Evolutionary conservation across 2,888 invertebrate genomes (phyloP).

Genomic region (Ferrisia virgata): DNA sequence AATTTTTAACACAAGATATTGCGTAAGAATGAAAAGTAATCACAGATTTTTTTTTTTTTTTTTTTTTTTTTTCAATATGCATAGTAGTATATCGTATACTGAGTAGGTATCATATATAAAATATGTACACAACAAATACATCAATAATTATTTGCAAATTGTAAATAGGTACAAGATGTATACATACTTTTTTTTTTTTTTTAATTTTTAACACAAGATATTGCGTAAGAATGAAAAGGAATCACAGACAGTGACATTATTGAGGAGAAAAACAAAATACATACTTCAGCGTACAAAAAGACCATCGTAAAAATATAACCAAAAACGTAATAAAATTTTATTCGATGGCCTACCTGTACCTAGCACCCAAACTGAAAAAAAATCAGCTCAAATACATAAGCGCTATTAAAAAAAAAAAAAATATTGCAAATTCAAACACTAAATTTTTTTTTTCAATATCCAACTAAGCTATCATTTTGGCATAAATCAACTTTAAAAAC

Average conservation of each 20-base stretch:
- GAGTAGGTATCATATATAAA: neutral
- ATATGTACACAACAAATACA: constrained; percentile 14
- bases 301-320: neutral
- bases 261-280: neutral
- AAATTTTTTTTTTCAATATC: no score
- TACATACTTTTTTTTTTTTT: constrained; percentile 13
- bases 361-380: neutral
- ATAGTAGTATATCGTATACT: neutral
- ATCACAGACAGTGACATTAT: neutral
- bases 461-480: neutral
- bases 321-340: neutral
- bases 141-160: neutral
- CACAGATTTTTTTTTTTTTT: no score
- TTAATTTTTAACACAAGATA: neutral
- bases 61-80: constrained; percentile 10
- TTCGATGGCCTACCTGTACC: neutral
- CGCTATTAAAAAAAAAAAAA: neutral
- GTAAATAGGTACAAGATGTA: neutral
- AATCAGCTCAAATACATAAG: neutral
- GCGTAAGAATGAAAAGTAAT: no score
- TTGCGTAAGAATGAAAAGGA: no score
- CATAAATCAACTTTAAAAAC: neutral
- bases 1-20: no score
- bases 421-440: neutral
- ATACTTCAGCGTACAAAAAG: neutral